These are phyloP conservation scores for Rafetus swinhoei DNA, from an alignment of 2,113 vertebrate species.

Conservation along the genomic window DNA sequence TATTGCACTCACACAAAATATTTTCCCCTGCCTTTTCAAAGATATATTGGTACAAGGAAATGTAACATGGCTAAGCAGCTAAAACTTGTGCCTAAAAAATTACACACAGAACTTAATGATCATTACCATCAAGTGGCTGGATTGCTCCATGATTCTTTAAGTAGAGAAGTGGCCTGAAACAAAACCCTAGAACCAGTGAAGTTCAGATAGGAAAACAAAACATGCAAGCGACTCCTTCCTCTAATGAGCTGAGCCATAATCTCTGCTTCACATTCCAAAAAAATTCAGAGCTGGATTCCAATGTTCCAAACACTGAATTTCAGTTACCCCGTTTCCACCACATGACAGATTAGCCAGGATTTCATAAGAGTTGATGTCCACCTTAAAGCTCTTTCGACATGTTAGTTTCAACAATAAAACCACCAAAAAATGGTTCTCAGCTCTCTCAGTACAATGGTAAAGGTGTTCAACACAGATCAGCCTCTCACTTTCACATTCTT, in stretches of 20 bases:
- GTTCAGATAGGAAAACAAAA: neutral
- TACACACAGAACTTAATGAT: neutral
- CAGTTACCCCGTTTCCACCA: neutral
- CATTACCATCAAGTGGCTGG: neutral
- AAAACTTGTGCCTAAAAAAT: neutral
- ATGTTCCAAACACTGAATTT: neutral
- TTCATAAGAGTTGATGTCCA: neutral
- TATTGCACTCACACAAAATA: too few relatives aligned
- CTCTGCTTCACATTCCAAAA: neutral
- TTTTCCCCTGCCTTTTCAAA: neutral
- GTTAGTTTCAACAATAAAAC: neutral
- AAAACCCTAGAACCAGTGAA: neutral
- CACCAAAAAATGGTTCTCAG: neutral
- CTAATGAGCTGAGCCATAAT: neutral
- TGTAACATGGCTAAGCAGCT: neutral
- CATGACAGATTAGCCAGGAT: neutral
- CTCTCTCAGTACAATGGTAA: neutral
- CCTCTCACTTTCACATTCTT: neutral
- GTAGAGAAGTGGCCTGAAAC: neutral
- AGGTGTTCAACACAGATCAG: neutral
- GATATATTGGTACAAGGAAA: neutral
- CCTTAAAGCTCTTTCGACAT: neutral
- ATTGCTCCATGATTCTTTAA: neutral
- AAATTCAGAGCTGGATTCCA: neutral
- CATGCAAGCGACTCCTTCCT: neutral